phyloP scores from a whole-genome alignment of 2,113 vertebrate genomes.

The Mustela lutreola region DNA sequence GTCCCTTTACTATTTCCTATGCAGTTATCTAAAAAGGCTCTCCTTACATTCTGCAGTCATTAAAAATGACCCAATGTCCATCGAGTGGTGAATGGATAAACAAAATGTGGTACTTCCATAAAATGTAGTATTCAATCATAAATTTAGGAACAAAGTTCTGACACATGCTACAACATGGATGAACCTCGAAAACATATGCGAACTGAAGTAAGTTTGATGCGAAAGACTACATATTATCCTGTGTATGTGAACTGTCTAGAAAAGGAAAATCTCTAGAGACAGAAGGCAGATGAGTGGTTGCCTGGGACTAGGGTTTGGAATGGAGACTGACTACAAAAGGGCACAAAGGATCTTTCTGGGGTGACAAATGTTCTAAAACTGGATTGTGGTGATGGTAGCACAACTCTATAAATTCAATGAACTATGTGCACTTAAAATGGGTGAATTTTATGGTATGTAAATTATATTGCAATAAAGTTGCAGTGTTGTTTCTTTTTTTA shows the following conservation, averaged over 20 bases:
- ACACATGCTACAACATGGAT: constrained; percentile 37
- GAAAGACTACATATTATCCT: constrained; percentile 19
- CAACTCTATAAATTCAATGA: constrained; percentile 32
- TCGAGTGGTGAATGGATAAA: background rate
- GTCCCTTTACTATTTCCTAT: constrained; percentile 25
- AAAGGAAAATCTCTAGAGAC: constrained; percentile 57
- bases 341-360: background rate
- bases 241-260: constrained; percentile 42
- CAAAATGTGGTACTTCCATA: background rate
- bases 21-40: background rate
- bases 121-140: constrained; percentile 37
- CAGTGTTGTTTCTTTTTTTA: background rate
- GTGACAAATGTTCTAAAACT: constrained; percentile 60
- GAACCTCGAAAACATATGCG: constrained; percentile 46
- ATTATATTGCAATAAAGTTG: constrained; percentile 11
- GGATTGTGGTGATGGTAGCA: background rate
- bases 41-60: constrained; percentile 51
- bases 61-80: constrained; percentile 38
- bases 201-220: constrained; percentile 57
- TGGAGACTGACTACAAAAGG: background rate
- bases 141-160: constrained; percentile 40
- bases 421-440: background rate
- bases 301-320: background rate
- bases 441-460: constrained; percentile 16
- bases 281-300: constrained; percentile 45